Evolutionary conservation across 2,797 vertebrate species (phyloP), one percentile per base, ranked within the genome.

Genomic region (Melanotaenia boesemani): DNA sequence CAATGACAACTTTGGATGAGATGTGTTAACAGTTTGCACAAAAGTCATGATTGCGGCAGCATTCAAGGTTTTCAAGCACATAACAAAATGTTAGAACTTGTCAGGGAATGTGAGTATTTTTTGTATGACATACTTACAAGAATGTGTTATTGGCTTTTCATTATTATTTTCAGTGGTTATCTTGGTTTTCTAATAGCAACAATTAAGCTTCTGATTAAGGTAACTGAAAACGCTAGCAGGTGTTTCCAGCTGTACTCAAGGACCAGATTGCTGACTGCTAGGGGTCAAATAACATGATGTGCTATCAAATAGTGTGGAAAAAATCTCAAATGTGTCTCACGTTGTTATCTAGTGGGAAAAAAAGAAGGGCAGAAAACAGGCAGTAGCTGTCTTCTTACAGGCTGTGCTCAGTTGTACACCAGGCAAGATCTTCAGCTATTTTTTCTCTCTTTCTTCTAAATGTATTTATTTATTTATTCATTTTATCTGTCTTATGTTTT

Each of bases 1-100:
- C 1, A 3, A 22, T 32, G 1, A 16, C 0, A 36, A 0, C 0
- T 0, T 24, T 69, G 34, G 52, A 57, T 63, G 10, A 48, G 30
- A 18, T 28, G 32, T 24, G 3, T 34, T 20, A 20, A 1, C 20
- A 44, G 36, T 28, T 28, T 1, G 20, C 0, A 30, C 1, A 9
- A 13, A 56, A 68, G 6, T 24, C 28, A 24, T 37, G 0, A 48
- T 46, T 39, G 15, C 58, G 67, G 57, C 20, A 46, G 26, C 55
- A 57, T 28, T 20, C 6, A 30, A 16, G 15, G 13, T 30, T 16
- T 56, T 56, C 4, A 54, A 13, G 11, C n/a, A 16, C 26, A 30
- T 44, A n/a, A 16, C 26, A 30, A 44, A n/a, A 68, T 34, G 8
- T 59, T 59, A 34, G 24, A 44, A 46, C 46, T 28, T 68, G 30